Percentiles rank a stretch among this genome's conserved stretches.
Evolutionary conservation across 2,888 invertebrate species (phyloP).

Genomic region (Plutella xylostella): DNA sequence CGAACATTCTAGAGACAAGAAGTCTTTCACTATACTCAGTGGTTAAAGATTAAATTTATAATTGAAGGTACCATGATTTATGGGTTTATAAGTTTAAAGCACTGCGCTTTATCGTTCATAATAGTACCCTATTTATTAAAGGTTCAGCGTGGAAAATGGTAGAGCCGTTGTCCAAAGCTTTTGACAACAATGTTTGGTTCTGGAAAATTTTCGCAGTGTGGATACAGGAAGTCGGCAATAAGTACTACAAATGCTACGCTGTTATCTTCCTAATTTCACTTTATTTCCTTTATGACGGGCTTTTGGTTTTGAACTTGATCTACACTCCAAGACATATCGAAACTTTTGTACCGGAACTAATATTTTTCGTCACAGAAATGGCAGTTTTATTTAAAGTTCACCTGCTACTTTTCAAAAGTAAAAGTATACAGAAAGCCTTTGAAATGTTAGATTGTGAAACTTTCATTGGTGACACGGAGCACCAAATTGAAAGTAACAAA

Average conservation of each 20-base stretch:
- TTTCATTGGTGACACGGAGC: conserved; percentile 25
- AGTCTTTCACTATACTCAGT: no score
- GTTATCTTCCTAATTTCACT: not conserved
- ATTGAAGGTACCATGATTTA: no score
- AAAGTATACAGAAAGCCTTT: conserved; percentile 28
- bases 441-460: conserved; percentile 30
- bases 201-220: not conserved
- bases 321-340: conserved; percentile 23
- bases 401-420: conserved; percentile 27
- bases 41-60: no score
- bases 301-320: conserved; percentile 14
- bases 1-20: no score
- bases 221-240: not conserved
- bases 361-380: conserved; percentile 37
- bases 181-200: no score
- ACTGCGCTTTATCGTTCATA: no score
- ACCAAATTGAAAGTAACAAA: not conserved
- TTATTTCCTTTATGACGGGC: not conserved
- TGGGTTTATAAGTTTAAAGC: no score
- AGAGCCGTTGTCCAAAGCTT: no score
- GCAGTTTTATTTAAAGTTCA: conserved; percentile 31
- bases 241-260: not conserved
- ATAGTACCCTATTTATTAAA: no score
- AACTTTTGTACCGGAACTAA: conserved; percentile 32
- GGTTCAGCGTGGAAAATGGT: no score